phyloP scores from a whole-genome alignment of 2,113 vertebrate genomes.

The Ovis canadensis region DNA sequence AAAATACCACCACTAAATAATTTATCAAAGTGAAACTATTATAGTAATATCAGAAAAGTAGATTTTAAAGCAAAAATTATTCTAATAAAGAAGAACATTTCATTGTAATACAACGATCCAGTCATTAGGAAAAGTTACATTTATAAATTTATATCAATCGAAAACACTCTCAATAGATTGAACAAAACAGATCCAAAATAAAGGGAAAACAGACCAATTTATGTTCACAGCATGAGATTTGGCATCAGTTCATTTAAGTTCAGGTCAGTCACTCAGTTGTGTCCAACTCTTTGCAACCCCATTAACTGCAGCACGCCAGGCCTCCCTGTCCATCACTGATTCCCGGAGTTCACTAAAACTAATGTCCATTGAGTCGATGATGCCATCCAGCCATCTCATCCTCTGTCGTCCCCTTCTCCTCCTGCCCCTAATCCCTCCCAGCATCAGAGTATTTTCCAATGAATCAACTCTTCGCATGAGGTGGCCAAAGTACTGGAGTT shows the following conservation, averaged over 20 bases:
- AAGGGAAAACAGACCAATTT: not conserved
- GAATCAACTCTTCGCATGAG: no score
- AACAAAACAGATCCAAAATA: not conserved
- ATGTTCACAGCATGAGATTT: not conserved
- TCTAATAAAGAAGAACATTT: not conserved
- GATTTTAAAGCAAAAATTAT: not conserved
- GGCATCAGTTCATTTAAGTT: not conserved
- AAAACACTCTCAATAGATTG: not conserved
- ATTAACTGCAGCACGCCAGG: no score
- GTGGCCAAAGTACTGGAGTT: no score
- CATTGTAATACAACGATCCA: not conserved
- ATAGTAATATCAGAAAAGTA: not conserved
- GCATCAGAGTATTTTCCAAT: no score
- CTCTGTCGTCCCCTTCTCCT: no score
- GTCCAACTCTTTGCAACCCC: fast-evolving
- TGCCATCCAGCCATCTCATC: no score
- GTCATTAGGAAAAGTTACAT: not conserved
- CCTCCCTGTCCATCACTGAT: no score
- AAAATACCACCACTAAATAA: not conserved
- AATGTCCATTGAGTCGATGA: no score
- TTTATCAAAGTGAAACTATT: not conserved
- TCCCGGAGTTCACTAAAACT: no score
- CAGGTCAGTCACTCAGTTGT: no score
- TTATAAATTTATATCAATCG: not conserved
- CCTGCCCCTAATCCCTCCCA: no score